phyloP scores from a whole-genome alignment of 2,113 vertebrate species.

The Amphiprion ocellaris region DNA sequence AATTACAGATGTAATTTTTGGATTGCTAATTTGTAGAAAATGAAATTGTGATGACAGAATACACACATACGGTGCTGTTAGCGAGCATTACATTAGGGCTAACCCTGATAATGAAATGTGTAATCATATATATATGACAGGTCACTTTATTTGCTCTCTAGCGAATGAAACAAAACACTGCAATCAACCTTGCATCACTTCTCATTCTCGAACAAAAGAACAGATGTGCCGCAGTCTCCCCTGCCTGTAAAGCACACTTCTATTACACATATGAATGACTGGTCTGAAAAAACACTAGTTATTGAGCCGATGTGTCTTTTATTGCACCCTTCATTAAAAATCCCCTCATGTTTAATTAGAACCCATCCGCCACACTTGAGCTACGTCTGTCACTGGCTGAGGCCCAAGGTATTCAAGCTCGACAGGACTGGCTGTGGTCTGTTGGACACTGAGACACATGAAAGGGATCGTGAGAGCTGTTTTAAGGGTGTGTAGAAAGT shows the following conservation, averaged over 20 bases:
- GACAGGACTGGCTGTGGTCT: slow-evolving; percentile 42
- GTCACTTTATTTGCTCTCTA: slow-evolving; percentile 39
- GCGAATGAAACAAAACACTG: slow-evolving; percentile 51
- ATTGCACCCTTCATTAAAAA: slow-evolving; percentile 76
- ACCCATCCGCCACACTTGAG: slow-evolving; percentile 75
- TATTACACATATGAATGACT: slow-evolving; percentile 81
- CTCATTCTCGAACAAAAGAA: slow-evolving; percentile 67
- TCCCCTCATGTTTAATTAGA: slow-evolving; percentile 82
- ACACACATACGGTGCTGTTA: not conserved
- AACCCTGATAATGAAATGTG: slow-evolving; percentile 66
- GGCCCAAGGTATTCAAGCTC: slow-evolving; percentile 67
- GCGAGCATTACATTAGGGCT: not conserved
- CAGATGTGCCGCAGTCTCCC: slow-evolving; percentile 67
- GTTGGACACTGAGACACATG: slow-evolving; percentile 46
- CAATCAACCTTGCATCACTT: slow-evolving; percentile 39
- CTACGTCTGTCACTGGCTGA: slow-evolving; percentile 63
- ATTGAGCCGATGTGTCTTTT: slow-evolving; percentile 69
- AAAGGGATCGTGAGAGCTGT: slow-evolving; percentile 30
- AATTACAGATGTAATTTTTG: not conserved
- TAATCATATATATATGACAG: slow-evolving; percentile 68
- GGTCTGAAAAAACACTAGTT: slow-evolving; percentile 64
- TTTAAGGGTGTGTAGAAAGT: slow-evolving; percentile 11
- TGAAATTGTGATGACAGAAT: not conserved
- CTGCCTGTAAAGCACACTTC: slow-evolving; percentile 46
- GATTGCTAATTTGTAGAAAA: not conserved